Base-by-base conservation (phyloP, 2,113 vertebrate species). In the Campylomormyrus numenius region DNA sequence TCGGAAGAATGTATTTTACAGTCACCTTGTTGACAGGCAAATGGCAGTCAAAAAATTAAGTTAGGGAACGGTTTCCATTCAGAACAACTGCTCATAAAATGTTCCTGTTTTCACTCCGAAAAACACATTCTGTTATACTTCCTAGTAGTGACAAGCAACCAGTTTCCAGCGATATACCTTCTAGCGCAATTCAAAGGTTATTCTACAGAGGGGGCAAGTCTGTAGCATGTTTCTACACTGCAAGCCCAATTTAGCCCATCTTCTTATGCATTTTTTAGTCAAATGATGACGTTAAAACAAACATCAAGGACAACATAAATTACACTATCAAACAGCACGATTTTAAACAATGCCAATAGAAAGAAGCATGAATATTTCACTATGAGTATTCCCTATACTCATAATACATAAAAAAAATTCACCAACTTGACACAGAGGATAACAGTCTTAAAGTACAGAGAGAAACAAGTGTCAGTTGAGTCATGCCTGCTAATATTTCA, bases 11-110 rank as follows among this genome's bases (percentile, higher is more conserved):
- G 1, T 35, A 42, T 80, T 52, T 39, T 52, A 80, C 66, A 52
- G 62, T 45, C n/a, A 21, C 62, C 66, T 66, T 52, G n/a, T 89
- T 89, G 66, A 80, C 88, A 52, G 88, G 45, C 88, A 50, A 77
- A 89, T 66, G 39, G 24, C 9, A 27, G 21, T 66, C 27, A 80
- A 88, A 70, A 52, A 87, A 42, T 56, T 24, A 66, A 88, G 87
- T 42, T 45, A 62, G 9, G 58, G 17, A 88, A 88, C 3, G 8
- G 45, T 45, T 31, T 87, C 42, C 9, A 45, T 66, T 88, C 56
- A 66, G 21, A 42, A 8, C 21, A 62, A 62, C 87, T 62, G 87
- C 39, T 88, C 24, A 88, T 66, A 45, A 62, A 80, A 62, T 46
- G 39, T 88, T 35, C 49, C 53, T 21, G n/a, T 46, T 62, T 88